A percentile compares a stretch with the other conserved stretches of the same genome.
Evolutionary conservation across 1,140 invertebrate species (phyloP).

Genomic region (Drosophila tsacasi): DNA sequence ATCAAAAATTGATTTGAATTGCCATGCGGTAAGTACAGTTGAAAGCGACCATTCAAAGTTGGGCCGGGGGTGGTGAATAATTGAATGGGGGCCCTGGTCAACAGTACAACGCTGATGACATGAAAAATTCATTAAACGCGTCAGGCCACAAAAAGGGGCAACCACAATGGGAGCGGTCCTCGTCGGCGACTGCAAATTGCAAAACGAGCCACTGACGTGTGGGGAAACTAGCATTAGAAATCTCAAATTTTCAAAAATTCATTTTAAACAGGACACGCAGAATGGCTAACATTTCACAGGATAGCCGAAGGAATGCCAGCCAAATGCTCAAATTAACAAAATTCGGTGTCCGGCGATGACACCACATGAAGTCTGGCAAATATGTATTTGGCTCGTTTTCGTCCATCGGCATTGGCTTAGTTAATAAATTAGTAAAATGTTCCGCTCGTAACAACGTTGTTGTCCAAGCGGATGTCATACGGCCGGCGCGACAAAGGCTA

Average conservation of each 20-base stretch:
- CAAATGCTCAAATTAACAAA: conserved; percentile 33
- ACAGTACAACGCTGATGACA: conserved; percentile 51
- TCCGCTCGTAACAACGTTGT: conserved; percentile 32
- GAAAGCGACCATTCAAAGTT: conserved; percentile 34
- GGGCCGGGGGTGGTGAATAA: conserved; percentile 27
- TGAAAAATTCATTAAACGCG: conserved; percentile 80
- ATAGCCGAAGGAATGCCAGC: conserved; percentile 1
- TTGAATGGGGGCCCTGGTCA: conserved; percentile 45
- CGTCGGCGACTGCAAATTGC: conserved; percentile 33
- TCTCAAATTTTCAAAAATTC: conserved; percentile 34
- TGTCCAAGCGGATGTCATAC: conserved; percentile 51
- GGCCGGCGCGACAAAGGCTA: conserved; percentile 32
- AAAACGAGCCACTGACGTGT: conserved; percentile 29
- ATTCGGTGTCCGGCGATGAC: conserved; percentile 9
- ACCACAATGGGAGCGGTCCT: conserved; percentile 45
- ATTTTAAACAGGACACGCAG: conserved; percentile 18
- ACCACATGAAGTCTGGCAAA: conserved; percentile 45
- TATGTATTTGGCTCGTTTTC: conserved; percentile 65
- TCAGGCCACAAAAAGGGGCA: conserved; percentile 62
- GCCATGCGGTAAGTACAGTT: conserved; percentile 75
- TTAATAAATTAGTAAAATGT: conserved; percentile 83
- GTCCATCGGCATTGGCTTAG: conserved; percentile 47
- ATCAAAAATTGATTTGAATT: conserved; percentile 83
- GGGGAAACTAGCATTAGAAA: conserved; percentile 32
- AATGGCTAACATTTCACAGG: background rate